Evolutionary conservation across 2,113 vertebrate genomes (phyloP), one percentile per base, ranked within the genome.

Genomic region (Poicephalus gulielmi): DNA sequence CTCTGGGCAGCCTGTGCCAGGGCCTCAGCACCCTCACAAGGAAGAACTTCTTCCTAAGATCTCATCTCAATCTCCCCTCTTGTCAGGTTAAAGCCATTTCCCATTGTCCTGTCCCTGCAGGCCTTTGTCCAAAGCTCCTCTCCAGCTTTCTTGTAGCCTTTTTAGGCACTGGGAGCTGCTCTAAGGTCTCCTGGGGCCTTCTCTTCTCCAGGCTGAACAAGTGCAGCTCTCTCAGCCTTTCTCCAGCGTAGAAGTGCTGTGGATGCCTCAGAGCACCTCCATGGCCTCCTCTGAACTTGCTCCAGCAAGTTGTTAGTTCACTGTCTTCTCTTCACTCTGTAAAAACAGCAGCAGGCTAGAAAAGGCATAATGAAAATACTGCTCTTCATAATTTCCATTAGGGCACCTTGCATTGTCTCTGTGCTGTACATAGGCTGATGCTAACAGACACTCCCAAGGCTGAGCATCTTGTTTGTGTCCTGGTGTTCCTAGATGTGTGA

Each of bases 371-470:
- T 53, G 62, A 63, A 74, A 69, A 47, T 18, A 7, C 0, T 74
- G 37, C 20, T 79, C 16, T 30, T 62, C n/a, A 24, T 78, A 12
- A 12, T 47, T 35, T 52, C 28, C 2, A 12, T 35, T 16, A 39
- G 43, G 30, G 14, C 39, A 24, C 57, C 57, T 41, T 33, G 20
- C 4, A 1, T 10, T 4, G 11, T 5, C 28, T 55, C 28, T 59
- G 4, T 9, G 15, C 19, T 67, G 22, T 23, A 4, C 3, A 3
- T 24, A 4, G n/a, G 27, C 85, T 75, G 67, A 18, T 66, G 35
- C 37, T 75, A 7, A 39, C 37, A 39, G 17, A 4, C 0, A 1
- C 28, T 63, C 85, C 19, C 16, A 18, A 39, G 11, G 23, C 0
- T 44, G 89, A 71, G 67, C 62, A 79, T 67, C 2, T 2, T 37